Evolutionary conservation across 2,888 invertebrate genomes (phyloP).

Genomic region (Auanema freiburgensis): DNA sequence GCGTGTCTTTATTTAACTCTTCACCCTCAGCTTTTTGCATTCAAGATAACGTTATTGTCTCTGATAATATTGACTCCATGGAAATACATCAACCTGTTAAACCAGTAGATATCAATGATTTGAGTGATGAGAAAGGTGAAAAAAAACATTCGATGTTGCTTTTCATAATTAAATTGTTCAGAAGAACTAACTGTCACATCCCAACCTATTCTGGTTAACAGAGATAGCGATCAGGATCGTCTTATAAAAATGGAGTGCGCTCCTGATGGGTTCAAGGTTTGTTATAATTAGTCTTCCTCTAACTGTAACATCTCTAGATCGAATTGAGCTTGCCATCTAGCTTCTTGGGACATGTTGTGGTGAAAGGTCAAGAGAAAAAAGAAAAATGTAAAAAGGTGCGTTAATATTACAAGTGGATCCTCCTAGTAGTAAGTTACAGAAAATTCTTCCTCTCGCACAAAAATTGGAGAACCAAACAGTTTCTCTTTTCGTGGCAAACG

Average conservation of each 20-base stretch:
- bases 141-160: too few species aligned
- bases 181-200: too few species aligned
- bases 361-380: constrained; percentile 45
- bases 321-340: constrained; percentile 27
- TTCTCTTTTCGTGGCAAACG: constrained; percentile 30
- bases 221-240: constrained; percentile 9
- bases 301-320: constrained; percentile 18
- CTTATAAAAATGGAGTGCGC: constrained; percentile 33
- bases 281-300: background rate
- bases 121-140: too few species aligned
- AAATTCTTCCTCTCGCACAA: background rate
- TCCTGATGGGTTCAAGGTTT: constrained; percentile 33
- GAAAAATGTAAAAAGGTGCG: constrained; percentile 34
- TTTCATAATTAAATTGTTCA: too few species aligned
- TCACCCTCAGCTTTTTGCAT: too few species aligned
- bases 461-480: constrained; percentile 7
- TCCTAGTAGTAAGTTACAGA: background rate
- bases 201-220: background rate
- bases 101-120: too few species aligned
- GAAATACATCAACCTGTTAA: too few species aligned
- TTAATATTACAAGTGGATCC: background rate
- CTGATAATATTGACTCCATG: too few species aligned
- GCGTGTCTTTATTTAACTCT: too few species aligned
- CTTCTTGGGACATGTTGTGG: constrained; percentile 36
- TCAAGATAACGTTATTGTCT: too few species aligned